Base-by-base conservation (phyloP, 2,888 invertebrate genomes). In the Callosobruchus maculatus region DNA sequence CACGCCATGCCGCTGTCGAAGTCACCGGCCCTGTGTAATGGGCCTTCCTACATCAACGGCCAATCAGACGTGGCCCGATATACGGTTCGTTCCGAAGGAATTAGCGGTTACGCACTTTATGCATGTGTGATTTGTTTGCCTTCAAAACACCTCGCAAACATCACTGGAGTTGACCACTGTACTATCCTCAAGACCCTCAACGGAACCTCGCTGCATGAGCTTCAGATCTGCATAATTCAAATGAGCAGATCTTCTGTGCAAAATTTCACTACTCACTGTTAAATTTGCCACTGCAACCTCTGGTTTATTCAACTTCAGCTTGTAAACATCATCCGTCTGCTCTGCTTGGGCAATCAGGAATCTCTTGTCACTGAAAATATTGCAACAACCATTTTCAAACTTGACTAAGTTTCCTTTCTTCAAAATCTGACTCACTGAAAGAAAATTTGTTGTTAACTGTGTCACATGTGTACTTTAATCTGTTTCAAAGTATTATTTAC, bases 341-440 rank as follows among this genome's bases (percentile, higher is more conserved):
- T 30, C 31, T 9, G 78, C 80, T 70, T 69, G 74, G 67, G 78
- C 80, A 21, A 79, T 22, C 20, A 77, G 66, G 4, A 20, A 3
- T 13, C 71, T 67, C 2, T 75, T 30, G n/a, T 31, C 75, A 73
- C 79, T 79, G 67, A 74, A 77, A 66, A 80, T 78, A 20, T 77
- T 67, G 71, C 78, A 80, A 18, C 76, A 71, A 13, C 74, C 22
- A 67, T 73, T 70, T 26, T 72, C 67, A 73, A 81, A 81, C 9
- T 67, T 68, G 2, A 79, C 78, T 67, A 67, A 72, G 68, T 79
- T 79, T 22, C 77, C 78, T 20, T 79, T 77, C 70, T 75, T 79
- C 18, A 80, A 77, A 26, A 81, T 20, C 73, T 78, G 74, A 67
- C 77, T 77, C 2, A 80, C 81, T 13, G 78, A 81, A 67, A 81